Evolutionary conservation across 92 coral and sea anemone species (phyloP).

Genomic region (Palythoa grandiflora): DNA sequence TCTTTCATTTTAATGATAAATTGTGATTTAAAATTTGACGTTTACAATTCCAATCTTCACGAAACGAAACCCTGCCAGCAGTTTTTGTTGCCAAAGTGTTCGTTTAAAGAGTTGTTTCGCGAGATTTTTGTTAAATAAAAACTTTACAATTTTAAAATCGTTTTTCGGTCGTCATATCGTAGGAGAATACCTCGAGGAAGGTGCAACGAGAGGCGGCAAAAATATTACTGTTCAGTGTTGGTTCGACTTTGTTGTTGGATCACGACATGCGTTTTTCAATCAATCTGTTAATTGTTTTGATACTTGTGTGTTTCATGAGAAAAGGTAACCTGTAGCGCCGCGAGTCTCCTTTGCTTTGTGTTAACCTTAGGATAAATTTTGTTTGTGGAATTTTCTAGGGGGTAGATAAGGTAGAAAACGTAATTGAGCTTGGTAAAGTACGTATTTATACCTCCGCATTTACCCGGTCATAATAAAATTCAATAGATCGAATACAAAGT

Average conservation of each 20-base stretch:
- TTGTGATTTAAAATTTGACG: neutral
- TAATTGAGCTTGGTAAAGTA: neutral
- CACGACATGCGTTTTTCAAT: neutral
- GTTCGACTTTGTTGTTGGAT: neutral
- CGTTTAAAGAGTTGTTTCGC: neutral
- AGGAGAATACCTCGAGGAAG: neutral
- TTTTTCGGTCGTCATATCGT: neutral
- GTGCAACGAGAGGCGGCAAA: neutral
- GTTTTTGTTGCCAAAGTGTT: neutral
- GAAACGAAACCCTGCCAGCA: slow-evolving; percentile 23
- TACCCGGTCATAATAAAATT: neutral
- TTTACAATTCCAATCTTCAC: neutral
- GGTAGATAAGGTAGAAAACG: neutral
- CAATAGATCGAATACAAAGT: neutral
- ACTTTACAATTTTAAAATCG: neutral
- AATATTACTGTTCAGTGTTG: neutral
- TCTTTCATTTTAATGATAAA: neutral
- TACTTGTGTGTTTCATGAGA: slow-evolving; percentile 21
- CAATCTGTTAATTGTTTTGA: slow-evolving; percentile 21
- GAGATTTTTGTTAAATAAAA: neutral
- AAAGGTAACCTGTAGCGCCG: slow-evolving; percentile 20
- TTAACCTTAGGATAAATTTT: neutral
- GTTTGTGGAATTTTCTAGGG: neutral
- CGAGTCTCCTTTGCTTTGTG: neutral
- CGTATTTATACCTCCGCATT: neutral